Percentiles rank a stretch among this genome's conserved stretches.
These are phyloP conservation scores for Monochamus alternatus DNA, from an alignment of 2,888 invertebrate species.

Conservation along the genomic window DNA sequence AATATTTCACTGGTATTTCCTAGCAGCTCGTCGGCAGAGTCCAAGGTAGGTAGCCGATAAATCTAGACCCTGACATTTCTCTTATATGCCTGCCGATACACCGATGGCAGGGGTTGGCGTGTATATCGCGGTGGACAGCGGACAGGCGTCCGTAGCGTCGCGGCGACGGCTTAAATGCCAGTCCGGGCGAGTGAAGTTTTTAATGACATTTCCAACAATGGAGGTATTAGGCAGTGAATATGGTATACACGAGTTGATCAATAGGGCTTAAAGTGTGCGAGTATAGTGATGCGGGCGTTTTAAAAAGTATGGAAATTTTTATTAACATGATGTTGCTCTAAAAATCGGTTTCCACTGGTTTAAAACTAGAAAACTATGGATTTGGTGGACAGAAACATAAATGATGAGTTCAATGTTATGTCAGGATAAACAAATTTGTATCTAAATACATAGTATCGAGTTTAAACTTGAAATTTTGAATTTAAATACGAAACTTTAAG, in stretches of 20 bases:
- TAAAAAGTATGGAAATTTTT: neutral
- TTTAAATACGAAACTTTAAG: no score
- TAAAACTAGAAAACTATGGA: no score
- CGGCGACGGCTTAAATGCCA: neutral
- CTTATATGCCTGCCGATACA: constrained; percentile 32
- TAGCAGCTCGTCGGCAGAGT: constrained; percentile 35
- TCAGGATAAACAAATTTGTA: no score
- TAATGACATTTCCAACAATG: constrained; percentile 66
- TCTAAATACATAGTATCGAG: no score
- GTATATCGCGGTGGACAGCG: neutral
- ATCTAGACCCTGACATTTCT: constrained; percentile 49
- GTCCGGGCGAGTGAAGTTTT: constrained; percentile 61
- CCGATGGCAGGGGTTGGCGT: neutral
- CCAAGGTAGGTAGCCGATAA: constrained; percentile 36
- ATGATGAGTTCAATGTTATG: no score
- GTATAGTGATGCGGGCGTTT: no score
- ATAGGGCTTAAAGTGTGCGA: neutral
- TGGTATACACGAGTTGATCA: neutral
- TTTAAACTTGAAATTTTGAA: no score
- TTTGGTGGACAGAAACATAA: no score
- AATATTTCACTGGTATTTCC: constrained; percentile 41
- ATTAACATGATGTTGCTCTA: neutral
- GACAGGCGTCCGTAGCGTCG: neutral
- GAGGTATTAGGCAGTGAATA: constrained; percentile 40
- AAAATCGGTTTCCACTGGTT: no score